Base-by-base conservation (phyloP, 2,797 vertebrate species). In the Hypotaenidia okinawae region DNA sequence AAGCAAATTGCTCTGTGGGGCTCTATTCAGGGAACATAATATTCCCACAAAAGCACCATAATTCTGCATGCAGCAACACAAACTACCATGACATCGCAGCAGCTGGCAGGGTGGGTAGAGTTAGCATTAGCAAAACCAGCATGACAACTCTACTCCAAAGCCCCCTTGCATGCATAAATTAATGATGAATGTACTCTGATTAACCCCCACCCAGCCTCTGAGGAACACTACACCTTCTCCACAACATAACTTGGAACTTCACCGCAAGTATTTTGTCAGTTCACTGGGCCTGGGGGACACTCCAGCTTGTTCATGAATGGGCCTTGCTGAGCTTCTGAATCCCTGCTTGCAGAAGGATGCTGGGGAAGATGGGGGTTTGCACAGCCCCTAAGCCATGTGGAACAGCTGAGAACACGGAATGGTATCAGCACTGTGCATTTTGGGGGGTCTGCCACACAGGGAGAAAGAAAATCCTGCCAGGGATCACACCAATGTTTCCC, bases 31-130 rank as follows among this genome's bases (percentile, higher is more conserved):
- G 84, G 82, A 94, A 87, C 91, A 92, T 94, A 95, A 96, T 92
- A 89, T 94, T 95, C 92, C 96, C 96, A 97, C 97, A 95, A 97
- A 97, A 97, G 96, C 94, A 91, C 93, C 91, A 75, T 95, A 96
- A 97, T 96, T 97, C 95, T 95, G 94, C 93, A 94, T 91, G 94
- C 90, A 93, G 92, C 91, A 95, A 95, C 82, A 96, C 88, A 95
- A 96, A 96, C 93, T 96, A 91, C 93, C 89, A 89, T 33, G 19
- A 92, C 89, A 69, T 17, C 52, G 77, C 84, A 84, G 91, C 94
- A 96, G 95, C 93, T 95, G 95, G 93, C 94, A 88, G 92, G 49
- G 83, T 85, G 74, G 91, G 54, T 67, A 54, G 86, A 87, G 85
- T 66, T 95, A 84, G 88, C 88, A 85, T 94, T 92, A 84, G 90